Evolutionary conservation across 1,140 invertebrate genomes (phyloP), one percentile per base, ranked within the genome.

Genomic region (Stenopsyche tienmushanensis): DNA sequence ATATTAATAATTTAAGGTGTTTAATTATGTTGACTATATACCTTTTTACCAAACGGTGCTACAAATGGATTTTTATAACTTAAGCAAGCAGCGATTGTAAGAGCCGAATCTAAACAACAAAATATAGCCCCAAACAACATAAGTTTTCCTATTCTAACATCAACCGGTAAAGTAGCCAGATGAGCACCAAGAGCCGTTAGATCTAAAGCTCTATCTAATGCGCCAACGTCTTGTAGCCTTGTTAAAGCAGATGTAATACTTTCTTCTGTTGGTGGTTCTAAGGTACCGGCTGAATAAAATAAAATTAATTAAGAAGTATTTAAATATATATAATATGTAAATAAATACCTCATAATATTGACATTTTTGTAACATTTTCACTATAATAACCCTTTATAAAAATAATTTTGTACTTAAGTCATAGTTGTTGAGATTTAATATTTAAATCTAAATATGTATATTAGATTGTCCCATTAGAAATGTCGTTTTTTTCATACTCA

Each of bases 81-180:
- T 3, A 98, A 78, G 74, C 88, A 90, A 39, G 94, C 92, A 1
- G 94, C 94, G 73, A 98, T 93, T 7, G 94, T 97, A 0, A 98
- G 79, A 0, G 96, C 88, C 1, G 95, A 95, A 79, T 97, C 94
- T 2, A 98, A 82, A 76, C 96, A 98, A 72, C 92, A 93, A 71
- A 98, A 90, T 54, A 97, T 92, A 17, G 94, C 88, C 0, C 94
- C 92, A 72, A 92, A 94, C 0, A 98, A 75, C 78, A 98, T 90
- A 72, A 97, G 83, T 80, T 96, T 94, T 15, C 92, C 93, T 60
- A 95, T 89, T 71, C 90, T 77, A 0, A 94, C 95, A 72, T 98
- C 95, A 0, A 98, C 87, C 0, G 96, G 94, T 29, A 98, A 77
- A 15, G 94, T 88, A 1, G 94, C 87, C 21, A 98, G 78, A 78